phyloP scores from a whole-genome alignment of 2,888 invertebrate genomes.

The Drosophila mulleri region DNA sequence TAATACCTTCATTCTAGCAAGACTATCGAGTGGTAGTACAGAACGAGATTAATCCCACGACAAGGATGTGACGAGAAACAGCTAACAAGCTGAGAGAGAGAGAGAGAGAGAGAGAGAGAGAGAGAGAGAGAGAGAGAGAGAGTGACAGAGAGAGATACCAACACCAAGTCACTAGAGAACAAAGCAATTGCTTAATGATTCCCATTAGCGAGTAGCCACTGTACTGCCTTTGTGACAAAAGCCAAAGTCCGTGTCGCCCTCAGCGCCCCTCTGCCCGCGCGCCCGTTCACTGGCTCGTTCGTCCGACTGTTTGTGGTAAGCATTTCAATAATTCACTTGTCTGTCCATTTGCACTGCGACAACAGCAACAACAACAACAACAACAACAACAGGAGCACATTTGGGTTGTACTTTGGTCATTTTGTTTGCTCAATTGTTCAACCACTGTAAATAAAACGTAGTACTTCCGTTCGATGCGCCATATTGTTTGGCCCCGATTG shows the following conservation, averaged over 20 bases:
- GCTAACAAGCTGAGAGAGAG: not conserved
- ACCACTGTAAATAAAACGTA: slow-evolving; percentile 68
- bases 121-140: too few relatives aligned
- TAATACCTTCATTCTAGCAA: too few relatives aligned
- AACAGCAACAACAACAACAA: not conserved
- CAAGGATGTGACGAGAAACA: not conserved
- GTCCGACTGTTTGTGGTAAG: slow-evolving; percentile 17
- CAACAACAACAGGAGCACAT: slow-evolving; percentile 9
- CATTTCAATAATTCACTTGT: slow-evolving; percentile 55
- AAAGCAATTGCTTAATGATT: not conserved
- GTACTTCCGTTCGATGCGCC: slow-evolving; percentile 59
- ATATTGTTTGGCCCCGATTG: slow-evolving; percentile 64
- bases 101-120: too few relatives aligned
- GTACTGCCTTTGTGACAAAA: slow-evolving; percentile 3
- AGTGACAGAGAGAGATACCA: too few relatives aligned
- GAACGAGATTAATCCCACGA: too few relatives aligned
- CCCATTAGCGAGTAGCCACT: slow-evolving; percentile 2
- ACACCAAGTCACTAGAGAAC: not conserved
- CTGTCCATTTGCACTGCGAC: slow-evolving; percentile 37
- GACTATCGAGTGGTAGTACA: too few relatives aligned
- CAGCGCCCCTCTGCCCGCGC: not conserved
- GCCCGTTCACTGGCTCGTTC: not conserved
- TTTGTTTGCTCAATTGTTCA: slow-evolving; percentile 68
- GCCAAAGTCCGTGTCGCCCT: not conserved
- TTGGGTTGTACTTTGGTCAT: slow-evolving; percentile 42